A percentile compares a stretch with the other conserved stretches of the same genome.
phyloP scores from a whole-genome alignment of 2,888 invertebrate species.

The Pristionchus fissidentatus region DNA sequence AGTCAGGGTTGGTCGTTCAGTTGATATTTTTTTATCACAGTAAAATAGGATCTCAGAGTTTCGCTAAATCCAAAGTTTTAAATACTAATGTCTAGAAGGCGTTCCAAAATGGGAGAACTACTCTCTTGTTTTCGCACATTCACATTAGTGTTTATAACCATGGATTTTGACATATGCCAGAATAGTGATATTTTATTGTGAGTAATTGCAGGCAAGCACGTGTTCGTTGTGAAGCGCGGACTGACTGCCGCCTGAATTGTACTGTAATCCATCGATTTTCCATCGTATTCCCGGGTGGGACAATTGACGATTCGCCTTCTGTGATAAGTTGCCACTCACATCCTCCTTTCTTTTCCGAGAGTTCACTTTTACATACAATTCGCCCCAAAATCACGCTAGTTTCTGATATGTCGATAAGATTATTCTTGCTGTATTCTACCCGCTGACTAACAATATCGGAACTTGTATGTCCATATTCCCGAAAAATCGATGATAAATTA shows the following conservation, averaged over 20 bases:
- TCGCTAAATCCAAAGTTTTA: too few species aligned
- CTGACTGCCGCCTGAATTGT: neutral
- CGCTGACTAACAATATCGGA: neutral
- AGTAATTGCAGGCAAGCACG: slow-evolving; percentile 21
- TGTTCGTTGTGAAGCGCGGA: slow-evolving; percentile 42
- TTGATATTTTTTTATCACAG: too few species aligned
- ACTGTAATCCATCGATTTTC: neutral
- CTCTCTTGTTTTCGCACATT: too few species aligned
- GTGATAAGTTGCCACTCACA: too few species aligned
- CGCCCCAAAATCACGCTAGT: slow-evolving; percentile 2
- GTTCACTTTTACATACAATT: neutral
- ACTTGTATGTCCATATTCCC: too few species aligned
- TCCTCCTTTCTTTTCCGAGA: neutral
- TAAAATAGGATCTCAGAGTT: too few species aligned
- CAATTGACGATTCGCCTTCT: neutral
- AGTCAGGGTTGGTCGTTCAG: too few species aligned
- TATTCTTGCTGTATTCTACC: neutral
- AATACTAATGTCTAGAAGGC: too few species aligned
- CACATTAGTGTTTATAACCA: neutral
- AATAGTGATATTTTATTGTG: too few species aligned
- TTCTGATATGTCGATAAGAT: slow-evolving; percentile 8
- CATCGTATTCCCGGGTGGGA: neutral
- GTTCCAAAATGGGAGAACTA: neutral
- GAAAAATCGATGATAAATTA: too few species aligned
- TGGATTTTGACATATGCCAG: too few species aligned